These are phyloP conservation scores for Heterohyrax brucei DNA, from an alignment of 2,797 vertebrate genomes.

Conservation along the genomic window DNA sequence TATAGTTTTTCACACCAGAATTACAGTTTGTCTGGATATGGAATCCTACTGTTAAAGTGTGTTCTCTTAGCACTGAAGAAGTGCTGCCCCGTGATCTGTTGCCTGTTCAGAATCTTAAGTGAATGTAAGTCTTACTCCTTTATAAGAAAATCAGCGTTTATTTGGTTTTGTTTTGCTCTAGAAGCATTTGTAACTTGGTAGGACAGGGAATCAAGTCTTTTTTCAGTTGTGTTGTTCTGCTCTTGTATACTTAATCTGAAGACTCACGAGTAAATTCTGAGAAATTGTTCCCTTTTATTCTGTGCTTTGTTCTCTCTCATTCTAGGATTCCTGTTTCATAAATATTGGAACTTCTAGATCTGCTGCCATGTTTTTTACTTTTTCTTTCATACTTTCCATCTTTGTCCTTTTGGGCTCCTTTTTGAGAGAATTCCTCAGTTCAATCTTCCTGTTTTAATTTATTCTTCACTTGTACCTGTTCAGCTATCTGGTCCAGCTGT, in stretches of 20 bases:
- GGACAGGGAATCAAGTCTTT: not conserved
- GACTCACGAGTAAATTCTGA: slow-evolving; percentile 23
- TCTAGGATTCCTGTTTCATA: not conserved
- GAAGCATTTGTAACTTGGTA: not conserved
- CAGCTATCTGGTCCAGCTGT: not conserved
- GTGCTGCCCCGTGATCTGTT: not conserved
- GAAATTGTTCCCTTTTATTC: not conserved
- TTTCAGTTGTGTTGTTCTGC: not conserved
- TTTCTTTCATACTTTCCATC: not conserved
- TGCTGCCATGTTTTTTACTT: not conserved
- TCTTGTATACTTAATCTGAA: slow-evolving; percentile 2
- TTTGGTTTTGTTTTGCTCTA: slow-evolving; percentile 35
- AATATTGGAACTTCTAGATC: slow-evolving; percentile 10
- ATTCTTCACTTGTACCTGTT: slow-evolving; percentile 10
- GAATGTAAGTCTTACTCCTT: not conserved
- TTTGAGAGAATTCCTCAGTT: slow-evolving; percentile 36
- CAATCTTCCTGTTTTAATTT: slow-evolving; percentile 33
- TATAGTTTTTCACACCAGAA: not conserved
- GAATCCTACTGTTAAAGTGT: not conserved
- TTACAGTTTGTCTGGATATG: not conserved
- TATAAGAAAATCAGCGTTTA: slow-evolving; percentile 19
- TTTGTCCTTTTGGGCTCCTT: not conserved
- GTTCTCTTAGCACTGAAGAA: not conserved
- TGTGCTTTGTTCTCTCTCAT: slow-evolving; percentile 51
- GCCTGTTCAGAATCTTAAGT: slow-evolving; percentile 38